Conservation (phyloP, 23 tunicate genomes). For the Diplosoma virens region DNA sequence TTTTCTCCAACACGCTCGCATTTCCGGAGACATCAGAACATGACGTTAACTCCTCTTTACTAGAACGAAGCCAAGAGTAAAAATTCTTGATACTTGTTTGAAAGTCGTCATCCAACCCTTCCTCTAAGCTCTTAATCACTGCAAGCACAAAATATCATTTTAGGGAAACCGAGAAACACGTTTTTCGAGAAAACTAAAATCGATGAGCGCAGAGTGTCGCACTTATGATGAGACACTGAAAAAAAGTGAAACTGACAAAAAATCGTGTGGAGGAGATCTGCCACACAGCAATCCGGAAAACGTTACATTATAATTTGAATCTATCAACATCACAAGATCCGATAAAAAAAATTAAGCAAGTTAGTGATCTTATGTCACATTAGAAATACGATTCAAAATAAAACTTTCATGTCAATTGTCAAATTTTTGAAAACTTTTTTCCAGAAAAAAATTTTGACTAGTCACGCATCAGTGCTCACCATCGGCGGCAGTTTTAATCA, state of each 20-base stretch:
- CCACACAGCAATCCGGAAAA: no score
- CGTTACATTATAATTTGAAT: no score
- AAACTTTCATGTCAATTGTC: not conserved
- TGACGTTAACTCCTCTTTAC: slow-evolving; percentile 39
- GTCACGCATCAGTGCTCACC: no score
- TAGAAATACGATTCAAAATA: not conserved
- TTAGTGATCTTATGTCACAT: not conserved
- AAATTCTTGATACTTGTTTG: slow-evolving; percentile 59
- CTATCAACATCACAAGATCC: no score
- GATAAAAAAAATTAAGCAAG: no score
- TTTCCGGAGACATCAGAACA: slow-evolving; percentile 79
- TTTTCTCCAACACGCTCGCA: slow-evolving; percentile 64
- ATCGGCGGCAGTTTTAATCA: slow-evolving; percentile 33
- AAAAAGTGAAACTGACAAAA: no score
- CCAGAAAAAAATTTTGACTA: no score
- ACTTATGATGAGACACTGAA: no score
- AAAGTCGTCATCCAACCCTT: slow-evolving; percentile 49
- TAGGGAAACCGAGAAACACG: not conserved
- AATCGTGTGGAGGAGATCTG: no score
- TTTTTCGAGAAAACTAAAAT: no score
- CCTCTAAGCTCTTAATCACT: slow-evolving; percentile 60
- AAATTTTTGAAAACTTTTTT: not conserved
- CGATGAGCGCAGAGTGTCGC: no score
- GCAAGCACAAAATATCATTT: no score
- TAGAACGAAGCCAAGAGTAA: slow-evolving; percentile 56